These are phyloP conservation scores for Tillus elongatus DNA, from an alignment of 2,888 invertebrate genomes.

Conservation along the genomic window DNA sequence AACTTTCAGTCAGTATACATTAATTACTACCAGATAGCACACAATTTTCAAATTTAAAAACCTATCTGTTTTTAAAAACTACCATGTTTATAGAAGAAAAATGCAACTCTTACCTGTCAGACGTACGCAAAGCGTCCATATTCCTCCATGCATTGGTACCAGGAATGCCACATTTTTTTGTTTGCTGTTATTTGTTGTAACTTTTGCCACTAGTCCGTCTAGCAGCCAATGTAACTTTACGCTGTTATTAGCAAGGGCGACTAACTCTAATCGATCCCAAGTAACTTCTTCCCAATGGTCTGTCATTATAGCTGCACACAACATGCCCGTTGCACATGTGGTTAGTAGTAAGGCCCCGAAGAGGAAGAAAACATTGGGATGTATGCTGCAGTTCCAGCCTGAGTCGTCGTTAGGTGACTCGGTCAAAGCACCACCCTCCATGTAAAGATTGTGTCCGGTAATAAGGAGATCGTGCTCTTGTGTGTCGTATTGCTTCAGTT, in stretches of 20 bases:
- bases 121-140: slow-evolving; percentile 80
- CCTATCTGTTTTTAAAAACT: no score
- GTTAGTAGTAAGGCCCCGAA: slow-evolving; percentile 52
- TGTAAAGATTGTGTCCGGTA: no score
- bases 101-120: slow-evolving; percentile 67
- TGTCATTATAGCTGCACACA: slow-evolving; percentile 80
- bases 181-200: slow-evolving; percentile 35
- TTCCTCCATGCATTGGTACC: slow-evolving; percentile 84
- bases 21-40: no score
- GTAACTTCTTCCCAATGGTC: slow-evolving; percentile 84
- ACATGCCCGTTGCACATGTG: slow-evolving; percentile 68
- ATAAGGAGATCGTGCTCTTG: no score
- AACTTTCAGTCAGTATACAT: no score
- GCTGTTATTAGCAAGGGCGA: slow-evolving; percentile 49
- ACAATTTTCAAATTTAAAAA: no score
- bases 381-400: slow-evolving; percentile 56
- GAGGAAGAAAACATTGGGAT: slow-evolving; percentile 40
- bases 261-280: slow-evolving; percentile 61
- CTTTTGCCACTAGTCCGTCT: slow-evolving; percentile 64
- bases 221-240: slow-evolving; percentile 57
- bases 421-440: no score
- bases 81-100: no score
- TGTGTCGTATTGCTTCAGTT: no score
- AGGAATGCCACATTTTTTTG: slow-evolving; percentile 51
- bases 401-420: slow-evolving; percentile 42